A percentile compares a stretch with the other conserved stretches of the same genome.
These are phyloP conservation scores for Drosophila malerkotliana DNA, from an alignment of 1,140 invertebrate genomes.

Conservation along the genomic window DNA sequence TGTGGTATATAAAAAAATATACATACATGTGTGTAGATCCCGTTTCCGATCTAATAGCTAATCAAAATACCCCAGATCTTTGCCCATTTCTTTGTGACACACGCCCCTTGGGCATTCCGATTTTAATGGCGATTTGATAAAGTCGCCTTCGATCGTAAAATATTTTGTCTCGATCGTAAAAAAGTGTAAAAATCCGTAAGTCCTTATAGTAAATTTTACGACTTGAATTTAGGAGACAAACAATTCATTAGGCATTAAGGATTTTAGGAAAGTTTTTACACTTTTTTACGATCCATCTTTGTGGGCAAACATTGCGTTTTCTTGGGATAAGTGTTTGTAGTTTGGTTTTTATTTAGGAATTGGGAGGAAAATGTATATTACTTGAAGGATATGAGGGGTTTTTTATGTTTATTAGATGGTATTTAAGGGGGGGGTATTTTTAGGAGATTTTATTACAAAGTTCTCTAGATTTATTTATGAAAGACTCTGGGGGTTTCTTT, in stretches of 20 bases:
- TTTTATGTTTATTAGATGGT: background rate
- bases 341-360: background rate
- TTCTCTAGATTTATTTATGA: too few species aligned
- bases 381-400: background rate
- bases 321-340: background rate
- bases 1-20: background rate
- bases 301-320: constrained; percentile 46
- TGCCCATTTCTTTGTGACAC: constrained; percentile 20
- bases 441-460: too few species aligned
- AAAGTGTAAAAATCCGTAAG: background rate
- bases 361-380: background rate
- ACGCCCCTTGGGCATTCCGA: constrained; percentile 27
- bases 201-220: constrained; percentile 14
- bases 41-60: constrained; percentile 24
- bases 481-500: too few species aligned
- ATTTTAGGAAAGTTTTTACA: constrained; percentile 44
- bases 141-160: constrained; percentile 36
- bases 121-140: constrained; percentile 50
- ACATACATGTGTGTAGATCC: too few species aligned
- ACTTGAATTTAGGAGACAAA: constrained; percentile 22
- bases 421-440: background rate
- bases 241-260: constrained; percentile 35
- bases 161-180: constrained; percentile 39
- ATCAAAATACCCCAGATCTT: constrained; percentile 23
- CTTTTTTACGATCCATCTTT: constrained; percentile 35